Evolutionary conservation across 2,888 invertebrate species (phyloP).

Genomic region (Micoletzkya japonica): DNA sequence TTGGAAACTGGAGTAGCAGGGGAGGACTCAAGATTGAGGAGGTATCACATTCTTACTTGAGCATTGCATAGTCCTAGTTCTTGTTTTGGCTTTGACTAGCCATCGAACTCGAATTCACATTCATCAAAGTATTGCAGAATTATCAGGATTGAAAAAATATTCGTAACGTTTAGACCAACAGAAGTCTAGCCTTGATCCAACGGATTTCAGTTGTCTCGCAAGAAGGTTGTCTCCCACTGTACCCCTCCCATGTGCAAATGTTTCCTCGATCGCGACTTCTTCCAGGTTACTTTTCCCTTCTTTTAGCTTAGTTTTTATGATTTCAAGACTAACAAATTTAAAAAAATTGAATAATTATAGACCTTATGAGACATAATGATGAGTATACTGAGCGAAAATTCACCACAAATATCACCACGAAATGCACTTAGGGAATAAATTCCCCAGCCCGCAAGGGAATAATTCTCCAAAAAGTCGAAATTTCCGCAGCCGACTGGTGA

Average conservation of each 20-base stretch:
- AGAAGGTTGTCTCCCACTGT: slow-evolving; percentile 45
- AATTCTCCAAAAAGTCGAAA: no score
- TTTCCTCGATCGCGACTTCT: slow-evolving; percentile 55
- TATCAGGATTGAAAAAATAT: not conserved
- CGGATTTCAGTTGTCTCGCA: slow-evolving; percentile 23
- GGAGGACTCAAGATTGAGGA: slow-evolving; percentile 15
- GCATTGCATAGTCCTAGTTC: no score
- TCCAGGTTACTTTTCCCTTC: slow-evolving; percentile 36
- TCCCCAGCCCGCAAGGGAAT: no score
- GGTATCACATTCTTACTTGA: not conserved
- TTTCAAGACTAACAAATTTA: not conserved
- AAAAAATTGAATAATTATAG: not conserved
- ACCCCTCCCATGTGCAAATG: slow-evolving; percentile 62
- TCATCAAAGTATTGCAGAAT: not conserved
- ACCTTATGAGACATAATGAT: not conserved
- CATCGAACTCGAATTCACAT: no score
- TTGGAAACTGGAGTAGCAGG: slow-evolving; percentile 14
- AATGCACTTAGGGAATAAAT: no score
- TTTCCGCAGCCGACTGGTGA: no score
- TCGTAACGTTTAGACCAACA: no score
- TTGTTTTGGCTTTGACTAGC: no score
- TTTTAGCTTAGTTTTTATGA: no score
- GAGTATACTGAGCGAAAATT: no score
- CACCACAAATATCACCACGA: no score
- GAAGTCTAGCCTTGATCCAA: no score